Evolutionary conservation across 2,888 invertebrate species (phyloP), one percentile per base, ranked within the genome.

Genomic region (Entomobrya multifasciata): DNA sequence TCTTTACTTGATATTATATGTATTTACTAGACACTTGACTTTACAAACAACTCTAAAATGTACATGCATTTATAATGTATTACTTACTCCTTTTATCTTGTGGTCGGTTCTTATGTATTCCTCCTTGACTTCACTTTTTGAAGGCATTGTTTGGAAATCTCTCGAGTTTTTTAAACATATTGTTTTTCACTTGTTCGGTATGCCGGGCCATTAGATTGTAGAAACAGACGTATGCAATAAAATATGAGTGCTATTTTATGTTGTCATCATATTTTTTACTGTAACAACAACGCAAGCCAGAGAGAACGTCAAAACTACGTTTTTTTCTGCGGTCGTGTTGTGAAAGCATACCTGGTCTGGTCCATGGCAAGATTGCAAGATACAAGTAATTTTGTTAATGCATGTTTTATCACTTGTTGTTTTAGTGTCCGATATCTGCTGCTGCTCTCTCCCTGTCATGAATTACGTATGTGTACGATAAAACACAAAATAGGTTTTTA

Each of bases 361-460:
- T n/a, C 60, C 44, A 15, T 6, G 30, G 6, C 22, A 11, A 8
- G 2, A n/a, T 17, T 65, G 30, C 22, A 25, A 17, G 25, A 36
- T 62, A 74, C 36, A 77, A 77, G 55, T 77, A 77, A 84, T 84
- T 84, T 84, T 44, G 67, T 67, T 84, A 84, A 84, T 84, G 84
- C 55, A 57, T 41, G 25, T 76, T 77, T 84, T 76, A 77, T 84
- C 84, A 77, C 77, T 77, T 74, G 74, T 72, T 20, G 15, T 57
- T 72, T 74, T 60, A 20, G 52, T 74, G 36, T 10, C 0, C 11
- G 30, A 36, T 57, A 15, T 27, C 25, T 47, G 17, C n/a, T n/a
- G n/a, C n/a, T n/a, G 10, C 17, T 55, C 20, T 74, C 36, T 49
- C 1, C 15, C 44, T 36, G 36, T 36, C 36, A 36, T 36, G 8